Evolutionary conservation across 2,888 invertebrate genomes (phyloP), one percentile per base, ranked within the genome.

Genomic region (Nephrocerus scutellatus): DNA sequence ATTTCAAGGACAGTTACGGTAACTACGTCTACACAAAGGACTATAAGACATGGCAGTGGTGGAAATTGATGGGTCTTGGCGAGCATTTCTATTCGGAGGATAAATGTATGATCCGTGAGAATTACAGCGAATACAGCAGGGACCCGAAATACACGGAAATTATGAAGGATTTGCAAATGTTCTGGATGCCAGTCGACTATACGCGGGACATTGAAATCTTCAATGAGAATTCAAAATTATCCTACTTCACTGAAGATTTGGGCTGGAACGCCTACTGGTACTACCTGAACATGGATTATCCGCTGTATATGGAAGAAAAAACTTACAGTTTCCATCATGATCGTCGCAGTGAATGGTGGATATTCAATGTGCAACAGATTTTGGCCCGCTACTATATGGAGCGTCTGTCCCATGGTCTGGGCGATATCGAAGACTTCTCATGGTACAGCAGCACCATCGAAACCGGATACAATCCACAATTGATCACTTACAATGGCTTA

Each of bases 221-320:
- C 41, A 67, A 73, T 53, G 66, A 72, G 2, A 78, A 80, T 44
- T 70, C 73, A 41, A 62, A 71, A 9, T 47, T 84, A 22, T 65
- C 72, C 21, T 84, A 84, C 65, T 82, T 76, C 67, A 77, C 77
- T 6, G 80, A 84, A 53, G 84, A 85, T 57, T 66, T 78, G 31
- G 77, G 73, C 30, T 64, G 82, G 18, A 83, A 80, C 59, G 55
- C 74, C 21, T 74, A 72, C 54, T 79, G 80, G 63, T 77, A 76
- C 59, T 73, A 76, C 55, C 59, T 63, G 47, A 71, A 74, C 44
- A 59, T 79, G 44, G 68, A 74, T 30, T 77, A 74, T 53, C 80
- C 83, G 2, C 71, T 65, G 54, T 80, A 78, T 76, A 70, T 80
- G 55, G 70, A 72, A 42, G 72, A 72, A 31, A 63, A 72, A 10